A percentile compares a stretch with the other conserved stretches of the same genome.
These are phyloP conservation scores for Tipula unca DNA, from an alignment of 2,888 invertebrate species.

Conservation along the genomic window DNA sequence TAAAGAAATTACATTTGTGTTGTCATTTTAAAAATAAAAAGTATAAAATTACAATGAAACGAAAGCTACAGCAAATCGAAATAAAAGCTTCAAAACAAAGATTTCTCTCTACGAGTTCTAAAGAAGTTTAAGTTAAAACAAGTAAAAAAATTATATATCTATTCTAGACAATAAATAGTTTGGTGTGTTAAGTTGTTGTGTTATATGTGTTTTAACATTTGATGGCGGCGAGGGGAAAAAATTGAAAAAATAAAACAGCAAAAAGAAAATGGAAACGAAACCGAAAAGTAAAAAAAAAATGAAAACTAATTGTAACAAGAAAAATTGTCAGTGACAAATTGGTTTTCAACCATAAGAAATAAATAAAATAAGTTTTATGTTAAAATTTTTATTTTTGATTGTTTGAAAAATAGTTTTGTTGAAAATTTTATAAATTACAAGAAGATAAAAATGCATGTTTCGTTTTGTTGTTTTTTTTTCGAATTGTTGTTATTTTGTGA, in stretches of 20 bases:
- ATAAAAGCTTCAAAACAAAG: neutral
- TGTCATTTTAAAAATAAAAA: neutral
- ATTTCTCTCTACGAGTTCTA: neutral
- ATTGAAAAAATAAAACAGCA: neutral
- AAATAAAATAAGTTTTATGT: neutral
- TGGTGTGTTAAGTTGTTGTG: neutral
- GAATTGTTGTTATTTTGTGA: neutral
- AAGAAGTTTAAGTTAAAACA: neutral
- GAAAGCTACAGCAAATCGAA: neutral
- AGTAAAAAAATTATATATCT: neutral
- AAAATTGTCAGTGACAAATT: constrained; percentile 18
- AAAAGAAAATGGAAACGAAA: neutral
- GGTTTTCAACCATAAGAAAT: constrained; percentile 17
- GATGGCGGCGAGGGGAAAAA: neutral
- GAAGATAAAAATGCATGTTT: neutral
- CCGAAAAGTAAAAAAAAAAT: neutral
- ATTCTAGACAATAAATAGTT: neutral
- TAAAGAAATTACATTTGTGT: neutral
- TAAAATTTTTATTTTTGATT: neutral
- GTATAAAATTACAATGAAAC: neutral
- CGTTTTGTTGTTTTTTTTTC: neutral
- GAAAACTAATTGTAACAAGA: neutral
- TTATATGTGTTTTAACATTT: neutral
- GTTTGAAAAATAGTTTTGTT: constrained; percentile 18
- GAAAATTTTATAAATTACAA: constrained; percentile 15